Percentiles rank a stretch among this genome's conserved stretches.
Conservation (phyloP, 2,797 vertebrate genomes). For the Halcyon chelicuti region DNA sequence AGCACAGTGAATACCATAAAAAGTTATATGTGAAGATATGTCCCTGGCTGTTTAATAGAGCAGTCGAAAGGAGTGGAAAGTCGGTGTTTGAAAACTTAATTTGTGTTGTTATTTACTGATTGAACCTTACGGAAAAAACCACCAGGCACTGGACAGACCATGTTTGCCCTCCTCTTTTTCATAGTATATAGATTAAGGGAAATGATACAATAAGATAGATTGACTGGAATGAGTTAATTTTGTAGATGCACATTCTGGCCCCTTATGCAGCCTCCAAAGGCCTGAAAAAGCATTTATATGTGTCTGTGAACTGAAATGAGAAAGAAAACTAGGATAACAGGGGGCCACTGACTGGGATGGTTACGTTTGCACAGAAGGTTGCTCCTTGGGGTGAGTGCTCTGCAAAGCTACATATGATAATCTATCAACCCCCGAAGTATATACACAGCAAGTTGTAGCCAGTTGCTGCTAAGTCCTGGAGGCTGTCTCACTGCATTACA, state of each 20-base stretch:
- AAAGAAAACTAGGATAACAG: not conserved
- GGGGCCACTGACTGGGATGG: not conserved
- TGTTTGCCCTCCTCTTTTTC: not conserved
- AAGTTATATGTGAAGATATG: not conserved
- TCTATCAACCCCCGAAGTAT: not conserved
- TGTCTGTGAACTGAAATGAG: not conserved
- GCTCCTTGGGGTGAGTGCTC: not conserved
- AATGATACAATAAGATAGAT: not conserved
- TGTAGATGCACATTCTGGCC: not conserved
- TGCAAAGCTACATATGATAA: not conserved
- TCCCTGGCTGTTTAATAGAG: not conserved
- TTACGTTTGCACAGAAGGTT: not conserved
- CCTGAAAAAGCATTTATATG: not conserved
- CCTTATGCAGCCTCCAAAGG: not conserved
- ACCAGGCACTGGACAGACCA: not conserved
- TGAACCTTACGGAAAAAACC: not conserved
- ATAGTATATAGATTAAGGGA: not conserved
- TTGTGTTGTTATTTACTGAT: not conserved
- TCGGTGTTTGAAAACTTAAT: not conserved
- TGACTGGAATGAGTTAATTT: not conserved
- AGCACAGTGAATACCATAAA: not conserved
- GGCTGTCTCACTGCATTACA: not conserved
- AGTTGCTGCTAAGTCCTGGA: not conserved
- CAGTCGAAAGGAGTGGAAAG: not conserved
- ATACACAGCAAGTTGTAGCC: accelerated